A percentile compares a stretch with the other conserved stretches of the same genome.
phyloP scores from a whole-genome alignment of 2,888 invertebrate genomes.

The Kuschelorhynchus macadamiae region DNA sequence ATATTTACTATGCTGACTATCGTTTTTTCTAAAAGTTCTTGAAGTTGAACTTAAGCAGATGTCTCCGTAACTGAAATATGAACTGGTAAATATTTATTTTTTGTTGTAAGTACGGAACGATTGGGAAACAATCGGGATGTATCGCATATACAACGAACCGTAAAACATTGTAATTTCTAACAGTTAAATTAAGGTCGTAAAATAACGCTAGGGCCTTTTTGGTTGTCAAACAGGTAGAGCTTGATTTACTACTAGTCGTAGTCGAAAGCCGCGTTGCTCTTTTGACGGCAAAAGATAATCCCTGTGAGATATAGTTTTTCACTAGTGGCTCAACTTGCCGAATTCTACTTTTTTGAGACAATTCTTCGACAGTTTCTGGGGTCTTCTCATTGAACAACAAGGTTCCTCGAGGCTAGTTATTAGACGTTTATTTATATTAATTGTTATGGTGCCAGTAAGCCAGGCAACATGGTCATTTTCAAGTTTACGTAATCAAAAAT shows the following conservation, averaged over 20 bases:
- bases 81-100: background rate
- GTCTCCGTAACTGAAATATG: conserved; percentile 3
- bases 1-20: background rate
- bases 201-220: background rate
- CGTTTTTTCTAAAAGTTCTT: conserved; percentile 12
- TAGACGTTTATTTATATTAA: background rate
- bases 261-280: background rate
- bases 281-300: too few species aligned
- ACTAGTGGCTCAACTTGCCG: background rate
- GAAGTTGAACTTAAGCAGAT: background rate
- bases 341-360: too few species aligned
- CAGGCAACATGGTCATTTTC: background rate
- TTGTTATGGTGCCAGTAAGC: background rate
- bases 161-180: background rate
- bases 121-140: background rate
- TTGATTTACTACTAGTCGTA: background rate
- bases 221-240: background rate
- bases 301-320: background rate
- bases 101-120: background rate
- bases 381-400: background rate
- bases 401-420: background rate
- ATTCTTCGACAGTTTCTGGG: background rate
- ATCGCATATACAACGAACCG: background rate
- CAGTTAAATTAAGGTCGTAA: background rate
- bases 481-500: too few species aligned